phyloP scores from a whole-genome alignment of 2,888 invertebrate genomes.

The Miltochrista miniata region DNA sequence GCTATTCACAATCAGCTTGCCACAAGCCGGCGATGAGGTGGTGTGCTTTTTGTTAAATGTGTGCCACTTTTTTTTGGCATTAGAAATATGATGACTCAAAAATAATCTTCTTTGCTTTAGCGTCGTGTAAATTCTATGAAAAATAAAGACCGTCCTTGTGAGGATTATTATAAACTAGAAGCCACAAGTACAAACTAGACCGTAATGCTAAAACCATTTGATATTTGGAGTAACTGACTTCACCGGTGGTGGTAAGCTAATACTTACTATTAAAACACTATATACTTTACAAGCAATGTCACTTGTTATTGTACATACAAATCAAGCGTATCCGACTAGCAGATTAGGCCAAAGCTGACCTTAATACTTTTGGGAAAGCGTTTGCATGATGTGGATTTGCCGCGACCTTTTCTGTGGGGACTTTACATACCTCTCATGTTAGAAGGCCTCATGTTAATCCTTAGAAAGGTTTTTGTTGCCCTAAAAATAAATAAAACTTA shows the following conservation, averaged over 20 bases:
- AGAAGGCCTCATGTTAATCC: constrained; percentile 14
- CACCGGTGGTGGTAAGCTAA: background rate
- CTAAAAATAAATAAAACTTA: constrained; percentile 13
- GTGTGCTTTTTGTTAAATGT: too few species aligned
- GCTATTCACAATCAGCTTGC: too few species aligned
- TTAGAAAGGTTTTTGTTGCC: constrained; percentile 9
- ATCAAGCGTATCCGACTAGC: constrained; percentile 2
- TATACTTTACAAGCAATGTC: background rate
- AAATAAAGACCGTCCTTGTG: too few species aligned
- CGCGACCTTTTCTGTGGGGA: constrained; percentile 14
- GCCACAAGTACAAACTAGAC: too few species aligned
- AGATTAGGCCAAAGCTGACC: constrained; percentile 7
- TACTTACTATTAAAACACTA: background rate
- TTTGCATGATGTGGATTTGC: constrained; percentile 13
- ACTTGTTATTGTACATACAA: constrained; percentile 1
- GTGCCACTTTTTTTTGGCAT: too few species aligned
- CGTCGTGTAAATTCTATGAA: too few species aligned
- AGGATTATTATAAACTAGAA: too few species aligned
- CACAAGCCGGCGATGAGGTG: too few species aligned
- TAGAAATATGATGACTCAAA: too few species aligned
- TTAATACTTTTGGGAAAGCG: constrained; percentile 12
- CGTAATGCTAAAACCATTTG: background rate
- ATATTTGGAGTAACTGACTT: background rate
- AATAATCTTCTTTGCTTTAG: too few species aligned
- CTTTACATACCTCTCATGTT: constrained; percentile 12